These are phyloP conservation scores for Daboia siamensis DNA, from an alignment of 2,113 vertebrate species.

Conservation along the genomic window DNA sequence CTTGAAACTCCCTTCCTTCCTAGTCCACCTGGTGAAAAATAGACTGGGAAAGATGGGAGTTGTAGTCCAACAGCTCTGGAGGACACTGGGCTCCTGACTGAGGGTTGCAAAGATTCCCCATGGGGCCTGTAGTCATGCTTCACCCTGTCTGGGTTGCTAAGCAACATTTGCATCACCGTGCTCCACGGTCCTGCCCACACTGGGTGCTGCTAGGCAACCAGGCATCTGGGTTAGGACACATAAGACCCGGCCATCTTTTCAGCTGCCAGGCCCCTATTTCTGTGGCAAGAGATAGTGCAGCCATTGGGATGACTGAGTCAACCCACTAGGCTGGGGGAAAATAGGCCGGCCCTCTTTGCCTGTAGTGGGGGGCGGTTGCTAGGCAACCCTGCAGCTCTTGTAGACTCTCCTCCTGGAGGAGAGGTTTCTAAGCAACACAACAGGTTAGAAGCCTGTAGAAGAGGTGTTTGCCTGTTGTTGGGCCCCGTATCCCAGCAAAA, in stretches of 20 bases:
- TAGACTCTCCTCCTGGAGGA: not conserved
- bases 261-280: not conserved
- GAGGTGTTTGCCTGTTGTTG: not conserved
- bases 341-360: not conserved
- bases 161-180: not conserved
- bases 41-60: not conserved
- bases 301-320: not conserved
- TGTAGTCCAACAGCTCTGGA: not conserved
- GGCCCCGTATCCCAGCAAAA: not conserved
- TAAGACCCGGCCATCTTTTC: not conserved
- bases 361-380: not conserved
- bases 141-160: not conserved
- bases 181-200: not conserved
- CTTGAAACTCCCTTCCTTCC: not conserved
- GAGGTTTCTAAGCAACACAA: not conserved
- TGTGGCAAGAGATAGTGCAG: not conserved
- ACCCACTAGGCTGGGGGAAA: not conserved
- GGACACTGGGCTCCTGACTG: not conserved
- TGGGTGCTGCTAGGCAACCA: not conserved
- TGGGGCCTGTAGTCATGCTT: not conserved
- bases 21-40: not conserved
- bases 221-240: not conserved
- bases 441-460: not conserved
- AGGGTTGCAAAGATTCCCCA: not conserved
- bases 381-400: not conserved